These are phyloP conservation scores for Spinibarbus caldwelli DNA, from an alignment of 2,797 vertebrate genomes.

Conservation along the genomic window DNA sequence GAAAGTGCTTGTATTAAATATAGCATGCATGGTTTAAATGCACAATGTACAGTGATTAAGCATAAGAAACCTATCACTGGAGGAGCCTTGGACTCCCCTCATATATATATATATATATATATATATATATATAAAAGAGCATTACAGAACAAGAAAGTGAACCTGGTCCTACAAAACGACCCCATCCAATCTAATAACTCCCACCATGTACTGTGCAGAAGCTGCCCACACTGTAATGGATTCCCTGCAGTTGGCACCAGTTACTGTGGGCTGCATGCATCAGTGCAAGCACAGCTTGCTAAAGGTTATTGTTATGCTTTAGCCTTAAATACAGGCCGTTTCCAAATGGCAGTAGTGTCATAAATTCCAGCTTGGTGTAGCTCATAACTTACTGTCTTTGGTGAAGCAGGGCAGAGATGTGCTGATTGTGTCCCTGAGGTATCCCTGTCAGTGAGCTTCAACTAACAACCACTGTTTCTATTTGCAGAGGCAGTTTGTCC, in stretches of 20 bases:
- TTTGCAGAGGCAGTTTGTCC: neutral
- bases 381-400: conserved; percentile 2
- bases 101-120: neutral
- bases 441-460: neutral
- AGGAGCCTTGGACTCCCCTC: neutral
- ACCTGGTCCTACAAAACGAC: neutral
- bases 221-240: conserved; percentile 10
- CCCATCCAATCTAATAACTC: neutral
- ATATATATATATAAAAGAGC: too few relatives aligned
- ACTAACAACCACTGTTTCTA: conserved; percentile 12
- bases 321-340: neutral
- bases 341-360: neutral
- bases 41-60: neutral
- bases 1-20: neutral
- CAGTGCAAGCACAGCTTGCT: neutral
- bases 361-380: conserved; percentile 3
- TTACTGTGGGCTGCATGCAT: neutral
- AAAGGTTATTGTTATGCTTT: neutral
- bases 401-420: conserved; percentile 9
- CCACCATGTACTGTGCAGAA: neutral
- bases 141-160: neutral
- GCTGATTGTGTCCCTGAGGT: neutral
- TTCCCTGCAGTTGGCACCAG: neutral
- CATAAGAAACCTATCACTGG: neutral
- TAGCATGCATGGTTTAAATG: neutral